phyloP scores from a whole-genome alignment of 2,113 vertebrate species.

The Phrynosoma blainvillii region DNA sequence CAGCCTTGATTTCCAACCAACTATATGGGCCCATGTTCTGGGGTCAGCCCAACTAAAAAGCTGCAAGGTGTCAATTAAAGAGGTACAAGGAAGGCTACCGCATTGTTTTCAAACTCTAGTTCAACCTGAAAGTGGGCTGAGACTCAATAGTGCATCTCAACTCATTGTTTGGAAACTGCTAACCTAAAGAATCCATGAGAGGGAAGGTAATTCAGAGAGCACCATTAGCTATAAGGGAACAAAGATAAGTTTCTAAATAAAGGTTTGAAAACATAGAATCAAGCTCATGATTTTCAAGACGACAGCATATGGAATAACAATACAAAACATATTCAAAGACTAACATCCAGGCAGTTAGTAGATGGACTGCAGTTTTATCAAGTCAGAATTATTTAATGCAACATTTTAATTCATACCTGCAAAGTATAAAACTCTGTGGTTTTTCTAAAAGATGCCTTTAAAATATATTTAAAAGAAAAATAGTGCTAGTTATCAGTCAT shows the following conservation, averaged over 20 bases:
- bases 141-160: too few species aligned
- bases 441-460: slow-evolving; percentile 17
- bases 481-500: background rate
- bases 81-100: background rate
- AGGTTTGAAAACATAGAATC: background rate
- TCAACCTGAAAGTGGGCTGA: background rate
- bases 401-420: background rate
- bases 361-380: background rate
- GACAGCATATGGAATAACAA: background rate
- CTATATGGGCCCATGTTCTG: background rate
- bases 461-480: slow-evolving; percentile 1
- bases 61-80: background rate
- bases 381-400: background rate
- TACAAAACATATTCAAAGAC: background rate
- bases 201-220: background rate
- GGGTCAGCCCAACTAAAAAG: background rate
- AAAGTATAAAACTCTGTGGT: too few species aligned
- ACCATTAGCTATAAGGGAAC: background rate
- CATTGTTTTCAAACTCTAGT: too few species aligned
- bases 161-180: background rate
- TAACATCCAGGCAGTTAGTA: background rate
- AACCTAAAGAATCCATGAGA: background rate
- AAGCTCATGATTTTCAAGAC: background rate
- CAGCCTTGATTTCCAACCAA: background rate
- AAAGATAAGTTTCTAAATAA: background rate